phyloP scores from a whole-genome alignment of 1,140 invertebrate genomes.

The Caenorhabditis inopinata region DNA sequence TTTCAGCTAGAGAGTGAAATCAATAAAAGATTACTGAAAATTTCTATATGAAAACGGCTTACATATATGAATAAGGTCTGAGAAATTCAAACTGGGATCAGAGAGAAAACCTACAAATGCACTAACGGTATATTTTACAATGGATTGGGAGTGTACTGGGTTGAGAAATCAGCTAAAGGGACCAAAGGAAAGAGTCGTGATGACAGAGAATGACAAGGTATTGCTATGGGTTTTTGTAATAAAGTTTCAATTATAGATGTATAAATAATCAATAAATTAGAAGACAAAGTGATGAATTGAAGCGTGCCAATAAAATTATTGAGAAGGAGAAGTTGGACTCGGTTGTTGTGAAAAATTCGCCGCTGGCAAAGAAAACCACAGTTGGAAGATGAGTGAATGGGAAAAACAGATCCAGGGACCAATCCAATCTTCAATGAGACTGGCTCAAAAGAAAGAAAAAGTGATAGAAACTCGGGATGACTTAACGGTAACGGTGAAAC shows the following conservation, averaged over 20 bases:
- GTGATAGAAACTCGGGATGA: conserved; percentile 1
- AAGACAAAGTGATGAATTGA: neutral
- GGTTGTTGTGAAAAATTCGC: neutral
- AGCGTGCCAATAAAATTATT: conserved; percentile 8
- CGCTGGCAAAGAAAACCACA: neutral
- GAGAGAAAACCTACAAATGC: neutral
- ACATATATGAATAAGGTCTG: too few relatives aligned
- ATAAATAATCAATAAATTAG: neutral
- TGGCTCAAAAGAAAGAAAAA: neutral
- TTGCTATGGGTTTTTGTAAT: neutral
- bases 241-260: neutral
- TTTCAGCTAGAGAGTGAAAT: neutral
- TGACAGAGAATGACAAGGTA: conserved; percentile 11
- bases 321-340: neutral
- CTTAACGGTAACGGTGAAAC: too few relatives aligned
- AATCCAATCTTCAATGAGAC: neutral
- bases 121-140: neutral
- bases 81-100: neutral
- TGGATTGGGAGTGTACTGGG: neutral
- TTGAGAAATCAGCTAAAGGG: too few relatives aligned
- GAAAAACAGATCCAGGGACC: neutral
- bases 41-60: too few relatives aligned
- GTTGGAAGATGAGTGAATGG: neutral
- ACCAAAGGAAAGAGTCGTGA: too few relatives aligned
- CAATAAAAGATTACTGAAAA: too few relatives aligned